These are phyloP conservation scores for Lamellibrachia satsuma DNA, from an alignment of 2,888 invertebrate genomes.

Conservation along the genomic window DNA sequence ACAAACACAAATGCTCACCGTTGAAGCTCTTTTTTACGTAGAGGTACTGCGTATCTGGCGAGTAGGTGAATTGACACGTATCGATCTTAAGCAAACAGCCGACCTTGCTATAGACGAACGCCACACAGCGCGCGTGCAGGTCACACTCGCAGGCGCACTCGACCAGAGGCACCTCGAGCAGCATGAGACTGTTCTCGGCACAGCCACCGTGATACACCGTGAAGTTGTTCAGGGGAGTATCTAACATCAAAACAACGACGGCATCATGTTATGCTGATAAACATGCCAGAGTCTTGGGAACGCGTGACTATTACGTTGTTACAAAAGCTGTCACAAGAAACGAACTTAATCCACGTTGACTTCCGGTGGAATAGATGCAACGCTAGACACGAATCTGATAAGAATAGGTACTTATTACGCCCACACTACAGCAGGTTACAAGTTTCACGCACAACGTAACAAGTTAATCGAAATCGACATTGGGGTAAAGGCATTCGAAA, in stretches of 20 bases:
- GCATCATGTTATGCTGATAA: background rate
- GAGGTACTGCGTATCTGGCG: constrained; percentile 18
- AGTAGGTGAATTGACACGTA: constrained; percentile 21
- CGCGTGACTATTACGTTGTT: background rate
- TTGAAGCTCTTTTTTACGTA: constrained; percentile 24
- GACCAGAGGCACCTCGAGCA: constrained; percentile 19
- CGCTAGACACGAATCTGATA: background rate
- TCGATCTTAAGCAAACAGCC: constrained; percentile 20
- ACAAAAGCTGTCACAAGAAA: background rate
- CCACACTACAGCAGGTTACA: background rate
- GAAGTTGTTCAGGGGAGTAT: constrained; percentile 23
- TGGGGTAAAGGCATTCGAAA: background rate
- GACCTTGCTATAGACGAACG: constrained; percentile 18
- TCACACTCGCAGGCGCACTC: background rate
- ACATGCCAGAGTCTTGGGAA: background rate
- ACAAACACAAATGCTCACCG: background rate
- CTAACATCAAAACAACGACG: background rate
- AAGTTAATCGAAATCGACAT: background rate
- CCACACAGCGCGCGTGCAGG: constrained; percentile 1
- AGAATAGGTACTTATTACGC: background rate
- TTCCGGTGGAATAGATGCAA: background rate
- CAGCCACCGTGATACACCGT: constrained; percentile 24
- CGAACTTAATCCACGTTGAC: background rate
- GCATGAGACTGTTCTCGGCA: constrained; percentile 19
- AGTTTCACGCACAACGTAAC: background rate